Percentiles rank a stretch among this genome's conserved stretches.
These are phyloP conservation scores for Vulpes ferrilata DNA, from an alignment of 2,113 vertebrate genomes.

Conservation along the genomic window DNA sequence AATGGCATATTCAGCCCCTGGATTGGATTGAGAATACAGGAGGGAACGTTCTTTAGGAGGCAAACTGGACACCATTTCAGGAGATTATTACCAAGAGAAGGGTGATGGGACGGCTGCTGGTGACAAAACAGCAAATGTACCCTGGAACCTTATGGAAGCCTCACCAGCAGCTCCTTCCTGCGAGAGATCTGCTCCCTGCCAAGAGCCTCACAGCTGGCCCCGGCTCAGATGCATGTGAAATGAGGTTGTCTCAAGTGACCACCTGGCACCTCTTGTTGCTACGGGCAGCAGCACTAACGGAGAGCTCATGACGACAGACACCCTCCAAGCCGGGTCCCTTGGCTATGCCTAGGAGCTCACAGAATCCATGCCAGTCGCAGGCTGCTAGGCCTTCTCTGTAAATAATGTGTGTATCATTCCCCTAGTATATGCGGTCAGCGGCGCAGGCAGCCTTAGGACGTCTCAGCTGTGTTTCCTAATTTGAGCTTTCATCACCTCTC, in stretches of 20 bases:
- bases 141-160: neutral
- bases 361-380: neutral
- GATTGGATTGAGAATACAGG: neutral
- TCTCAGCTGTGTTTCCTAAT: neutral
- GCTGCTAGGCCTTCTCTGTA: neutral
- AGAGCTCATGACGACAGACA: neutral
- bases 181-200: neutral
- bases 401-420: neutral
- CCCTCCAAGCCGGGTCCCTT: neutral
- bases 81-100: neutral
- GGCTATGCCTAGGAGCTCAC: neutral
- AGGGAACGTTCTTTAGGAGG: neutral
- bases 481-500: neutral
- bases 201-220: neutral
- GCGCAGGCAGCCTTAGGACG: neutral
- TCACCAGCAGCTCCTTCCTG: neutral
- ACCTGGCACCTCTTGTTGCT: slow-evolving; percentile 43
- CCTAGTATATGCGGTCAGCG: neutral
- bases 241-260: slow-evolving; percentile 46
- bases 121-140: neutral
- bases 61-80: neutral
- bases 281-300: neutral
- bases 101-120: neutral
- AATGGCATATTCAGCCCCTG: neutral
- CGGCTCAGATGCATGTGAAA: neutral